Evolutionary conservation across 2,797 vertebrate genomes (phyloP), one percentile per base, ranked within the genome.

Genomic region (Channa striata): DNA sequence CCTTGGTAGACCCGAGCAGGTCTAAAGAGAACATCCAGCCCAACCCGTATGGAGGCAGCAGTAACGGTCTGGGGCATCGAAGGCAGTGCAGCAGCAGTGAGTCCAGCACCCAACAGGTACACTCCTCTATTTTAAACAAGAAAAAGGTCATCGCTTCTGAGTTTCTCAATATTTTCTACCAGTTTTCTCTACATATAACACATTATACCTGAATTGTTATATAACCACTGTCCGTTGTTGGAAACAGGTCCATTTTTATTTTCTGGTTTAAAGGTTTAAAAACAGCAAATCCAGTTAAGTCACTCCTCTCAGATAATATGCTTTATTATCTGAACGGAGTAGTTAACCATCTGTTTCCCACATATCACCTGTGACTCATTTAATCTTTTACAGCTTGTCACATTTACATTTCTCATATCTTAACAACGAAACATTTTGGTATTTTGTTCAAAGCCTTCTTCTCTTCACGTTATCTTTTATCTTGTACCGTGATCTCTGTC

Each of bases 21-120:
- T 89, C 92, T 3, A 94, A 92, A 61, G 93, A 94, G 72, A 94
- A 93, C 78, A 93, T 94, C 39, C 90, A 89, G 67, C 91, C 93
- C 13, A 73, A 23, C 46, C 83, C 71, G 50, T 78, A 80, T 1
- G 54, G 76, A n/a, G 67, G 86, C 65, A 91, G 86, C 33, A 92
- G 83, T 74, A 94, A 94, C 5, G 91, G 92, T n/a, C 68, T 93
- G 34, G 89, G 89, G 1, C 93, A 91, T 56, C 87, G 87, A 72
- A 86, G 85, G 68, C 93, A 93, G 59, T 85, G 89, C 59, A 88
- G 91, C 56, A 40, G 82, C 73, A 92, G 90, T 1, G 91, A 91
- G 53, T 77, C 83, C 43, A 89, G 80, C 83, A 92, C 91, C 36
- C 90, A 90, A 66, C 88, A 92, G 92, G 92, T 92, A 81, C 11